These are phyloP conservation scores for Pseudorhiza aurosa DNA, from an alignment of 30 jellyfish, hydroid and myxozoan species.

Conservation along the genomic window DNA sequence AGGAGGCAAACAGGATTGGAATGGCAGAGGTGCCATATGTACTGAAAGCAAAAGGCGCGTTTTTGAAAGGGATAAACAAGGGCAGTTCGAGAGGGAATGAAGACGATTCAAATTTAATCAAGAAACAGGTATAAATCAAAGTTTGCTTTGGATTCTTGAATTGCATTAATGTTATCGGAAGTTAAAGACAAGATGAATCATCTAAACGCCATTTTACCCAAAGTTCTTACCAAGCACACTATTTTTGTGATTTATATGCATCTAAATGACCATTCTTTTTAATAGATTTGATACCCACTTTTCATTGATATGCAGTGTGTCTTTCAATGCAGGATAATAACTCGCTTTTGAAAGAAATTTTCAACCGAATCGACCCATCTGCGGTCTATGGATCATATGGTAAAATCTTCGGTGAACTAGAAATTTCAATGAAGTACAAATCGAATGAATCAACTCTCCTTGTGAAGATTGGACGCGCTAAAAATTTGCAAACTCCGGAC, in stretches of 20 bases:
- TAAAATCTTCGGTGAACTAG: slow-evolving; percentile 70
- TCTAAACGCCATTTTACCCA: no score
- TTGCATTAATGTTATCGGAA: no score
- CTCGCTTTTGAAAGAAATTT: slow-evolving; percentile 78
- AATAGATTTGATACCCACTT: neutral
- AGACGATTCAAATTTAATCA: slow-evolving; percentile 35
- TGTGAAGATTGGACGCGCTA: slow-evolving; percentile 85
- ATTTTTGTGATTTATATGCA: no score
- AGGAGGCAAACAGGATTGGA: slow-evolving; percentile 23
- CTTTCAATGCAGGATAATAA: slow-evolving; percentile 55
- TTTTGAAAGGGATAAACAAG: slow-evolving; percentile 49
- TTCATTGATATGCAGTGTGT: neutral
- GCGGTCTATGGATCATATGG: slow-evolving; percentile 40
- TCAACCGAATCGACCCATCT: slow-evolving; percentile 82
- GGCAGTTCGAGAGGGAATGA: neutral
- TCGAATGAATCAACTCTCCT: slow-evolving; percentile 60
- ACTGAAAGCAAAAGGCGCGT: slow-evolving; percentile 70
- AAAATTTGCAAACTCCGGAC: slow-evolving; percentile 53
- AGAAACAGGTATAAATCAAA: slow-evolving; percentile 55
- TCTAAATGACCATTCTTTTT: no score
- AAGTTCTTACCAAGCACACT: no score
- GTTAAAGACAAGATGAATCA: no score
- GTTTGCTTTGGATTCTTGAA: no score
- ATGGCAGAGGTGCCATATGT: slow-evolving; percentile 66
- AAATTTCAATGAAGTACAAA: slow-evolving; percentile 76